Evolutionary conservation across 2,888 invertebrate species (phyloP), one percentile per base, ranked within the genome.

Genomic region (Lissonota sp.): DNA sequence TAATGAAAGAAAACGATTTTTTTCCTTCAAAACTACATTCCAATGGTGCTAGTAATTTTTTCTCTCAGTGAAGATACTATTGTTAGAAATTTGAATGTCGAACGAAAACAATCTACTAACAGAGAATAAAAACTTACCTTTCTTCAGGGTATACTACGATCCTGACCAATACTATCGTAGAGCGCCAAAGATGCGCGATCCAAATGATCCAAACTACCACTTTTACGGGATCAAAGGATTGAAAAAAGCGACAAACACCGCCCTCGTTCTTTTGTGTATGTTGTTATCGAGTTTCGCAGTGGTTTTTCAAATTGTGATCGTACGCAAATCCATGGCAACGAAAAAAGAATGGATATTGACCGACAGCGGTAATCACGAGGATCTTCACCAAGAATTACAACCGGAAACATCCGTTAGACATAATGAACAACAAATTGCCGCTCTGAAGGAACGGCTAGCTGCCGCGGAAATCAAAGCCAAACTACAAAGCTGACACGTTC

Each of bases 211-310:
- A 2, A 26, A 53, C 3, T 44, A 93, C n/a, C 91, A 93, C 0
- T 96, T 95, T 87, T 96, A 96, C 90, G 96, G 96, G 0, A 92
- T 95, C 0, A 93, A 93, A 79, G 95, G 95, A 0, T 58, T 95
- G 0, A 94, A 93, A 73, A 95, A 93, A 86, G 84, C 95, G 6
- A 94, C 96, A 0, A 96, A 96, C 91, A 92, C 92, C 66, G 93
- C 93, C 73, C 94, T 97, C 39, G 95, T 95, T 0, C 83, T 94
- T 4, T 88, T 94, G 26, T 94, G 95, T 79, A 83, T 95, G 10
- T 89, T 94, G 0, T 87, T 96, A 40, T 94, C 95, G 12, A 84
- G 94, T 1, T 49, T 95, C 58, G 95, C 95, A 1, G 93, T 95
- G n/a, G 72, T 94, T 7, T 80, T 96, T 62, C 96, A 96, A 88